Percentiles rank a stretch among this genome's conserved stretches.
Conservation (phyloP, 2,888 invertebrate species). For the Cyclophora punctaria region DNA sequence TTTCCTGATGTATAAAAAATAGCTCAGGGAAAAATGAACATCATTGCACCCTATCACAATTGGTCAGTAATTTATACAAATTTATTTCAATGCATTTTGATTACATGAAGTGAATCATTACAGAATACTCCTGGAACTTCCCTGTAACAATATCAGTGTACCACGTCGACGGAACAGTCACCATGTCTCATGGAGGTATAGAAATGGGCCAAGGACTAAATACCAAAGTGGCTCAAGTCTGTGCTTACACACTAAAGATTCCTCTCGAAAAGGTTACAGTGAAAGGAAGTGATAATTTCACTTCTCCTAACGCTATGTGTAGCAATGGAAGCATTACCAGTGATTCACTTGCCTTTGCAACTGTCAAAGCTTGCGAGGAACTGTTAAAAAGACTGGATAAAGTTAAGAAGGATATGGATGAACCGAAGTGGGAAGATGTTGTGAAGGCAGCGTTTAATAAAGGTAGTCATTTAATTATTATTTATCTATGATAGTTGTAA, state of each 20-base stretch:
- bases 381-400: conserved; percentile 61
- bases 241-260: conserved; percentile 79
- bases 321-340: conserved; percentile 84
- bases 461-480: conserved; percentile 24
- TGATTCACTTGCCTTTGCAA: conserved; percentile 78
- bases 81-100: no score
- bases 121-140: conserved; percentile 62
- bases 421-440: conserved; percentile 69
- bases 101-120: background rate
- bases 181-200: conserved; percentile 80
- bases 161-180: conserved; percentile 79
- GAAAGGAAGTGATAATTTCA: conserved; percentile 78
- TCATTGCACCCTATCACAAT: no score
- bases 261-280: conserved; percentile 76
- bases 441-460: conserved; percentile 63
- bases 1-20: no score
- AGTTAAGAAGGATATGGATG: conserved; percentile 43
- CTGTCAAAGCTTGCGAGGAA: conserved; percentile 68
- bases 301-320: conserved; percentile 78
- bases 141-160: conserved; percentile 78
- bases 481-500: background rate
- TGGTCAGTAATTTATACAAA: no score
- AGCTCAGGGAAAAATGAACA: no score
- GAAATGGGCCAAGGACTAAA: conserved; percentile 87
- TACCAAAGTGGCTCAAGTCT: conserved; percentile 80